Evolutionary conservation across 2,888 invertebrate species (phyloP).

Genomic region (Mayetiola destructor): DNA sequence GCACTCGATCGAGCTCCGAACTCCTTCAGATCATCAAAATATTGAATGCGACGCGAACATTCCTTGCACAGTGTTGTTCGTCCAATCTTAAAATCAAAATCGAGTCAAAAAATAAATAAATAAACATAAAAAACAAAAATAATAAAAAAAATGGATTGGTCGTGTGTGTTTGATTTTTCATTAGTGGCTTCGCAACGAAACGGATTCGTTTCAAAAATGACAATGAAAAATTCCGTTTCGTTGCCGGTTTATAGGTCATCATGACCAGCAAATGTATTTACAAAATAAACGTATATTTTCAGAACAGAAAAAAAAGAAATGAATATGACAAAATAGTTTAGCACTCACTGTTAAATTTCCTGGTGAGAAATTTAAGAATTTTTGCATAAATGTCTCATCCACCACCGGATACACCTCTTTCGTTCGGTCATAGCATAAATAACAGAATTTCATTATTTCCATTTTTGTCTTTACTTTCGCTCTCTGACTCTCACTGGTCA

Average conservation of each 20-base stretch:
- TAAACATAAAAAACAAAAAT: neutral
- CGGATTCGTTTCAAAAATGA: neutral
- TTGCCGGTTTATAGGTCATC: slow-evolving; percentile 6
- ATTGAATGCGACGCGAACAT: slow-evolving; percentile 7
- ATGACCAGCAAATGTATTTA: slow-evolving; percentile 4
- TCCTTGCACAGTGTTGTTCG: slow-evolving; percentile 5
- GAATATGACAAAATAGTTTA: too few species aligned
- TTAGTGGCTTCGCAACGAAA: neutral
- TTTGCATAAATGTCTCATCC: slow-evolving; percentile 9
- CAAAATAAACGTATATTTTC: too few species aligned
- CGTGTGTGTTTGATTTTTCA: too few species aligned
- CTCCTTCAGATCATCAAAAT: slow-evolving; percentile 6
- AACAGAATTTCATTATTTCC: slow-evolving; percentile 11
- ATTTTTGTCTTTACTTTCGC: neutral
- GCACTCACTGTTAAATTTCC: slow-evolving; percentile 7
- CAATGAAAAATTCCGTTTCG: neutral
- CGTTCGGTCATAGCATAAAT: slow-evolving; percentile 6
- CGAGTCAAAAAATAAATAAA: neutral
- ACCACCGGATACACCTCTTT: slow-evolving; percentile 7
- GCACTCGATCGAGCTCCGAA: neutral
- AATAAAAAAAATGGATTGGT: neutral
- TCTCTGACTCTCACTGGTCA: neutral
- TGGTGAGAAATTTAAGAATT: slow-evolving; percentile 1
- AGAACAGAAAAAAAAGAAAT: too few species aligned
- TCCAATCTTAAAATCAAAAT: neutral